Evolutionary conservation across 2,113 vertebrate species (phyloP).

Genomic region (rat (Rattus norvegicus)): GRCr8 NC_086024.1:63581501-63582000

Average conservation of each 20-base stretch:
- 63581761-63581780: conserved; percentile 16
- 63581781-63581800: neutral
- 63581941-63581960: neutral
- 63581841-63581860: neutral
- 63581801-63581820: neutral
- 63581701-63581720: neutral
- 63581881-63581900: neutral
- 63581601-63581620: conserved; percentile 98
- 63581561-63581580: conserved; percentile 99
- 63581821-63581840: neutral
- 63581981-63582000: neutral
- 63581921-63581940: neutral
- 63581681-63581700: neutral
- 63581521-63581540: neutral
- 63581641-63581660: conserved; percentile 98
- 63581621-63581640: conserved; percentile 97
- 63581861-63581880: neutral
- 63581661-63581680: neutral
- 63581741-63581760: neutral
- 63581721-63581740: neutral
- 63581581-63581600: conserved; percentile 99
- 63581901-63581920: neutral
- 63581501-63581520: neutral
- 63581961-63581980: neutral
- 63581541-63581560: conserved; percentile 86